A percentile compares a stretch with the other conserved stretches of the same genome.
These are phyloP conservation scores for Apolygus lucorum DNA, from an alignment of 1,140 invertebrate species.

Conservation along the genomic window DNA sequence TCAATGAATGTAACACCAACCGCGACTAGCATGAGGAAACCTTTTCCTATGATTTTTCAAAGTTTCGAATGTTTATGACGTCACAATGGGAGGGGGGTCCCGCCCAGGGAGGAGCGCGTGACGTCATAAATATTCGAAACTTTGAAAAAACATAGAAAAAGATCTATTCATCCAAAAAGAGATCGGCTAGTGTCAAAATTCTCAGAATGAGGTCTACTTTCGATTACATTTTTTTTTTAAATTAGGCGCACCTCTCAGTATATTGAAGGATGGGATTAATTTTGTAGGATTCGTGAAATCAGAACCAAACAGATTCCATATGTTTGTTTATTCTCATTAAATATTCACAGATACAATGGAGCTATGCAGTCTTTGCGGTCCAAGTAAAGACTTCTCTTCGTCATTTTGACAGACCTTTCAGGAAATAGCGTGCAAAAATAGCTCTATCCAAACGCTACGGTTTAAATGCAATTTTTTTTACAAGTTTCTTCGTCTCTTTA, in stretches of 20 bases:
- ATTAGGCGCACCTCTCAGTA: not conserved
- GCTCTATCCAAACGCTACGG: not conserved
- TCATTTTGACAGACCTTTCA: not conserved
- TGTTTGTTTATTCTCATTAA: not conserved
- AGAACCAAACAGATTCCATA: not conserved
- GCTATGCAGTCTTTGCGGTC: not conserved
- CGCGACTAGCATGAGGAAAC: too few relatives aligned
- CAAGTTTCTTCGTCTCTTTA: not conserved
- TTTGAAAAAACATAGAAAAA: too few relatives aligned
- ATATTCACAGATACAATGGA: slow-evolving; percentile 1
- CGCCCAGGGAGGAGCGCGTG: too few relatives aligned
- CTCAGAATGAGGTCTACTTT: too few relatives aligned
- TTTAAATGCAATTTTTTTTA: not conserved
- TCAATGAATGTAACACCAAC: too few relatives aligned
- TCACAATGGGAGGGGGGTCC: too few relatives aligned
- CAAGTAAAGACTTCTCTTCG: not conserved
- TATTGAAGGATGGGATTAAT: not conserved
- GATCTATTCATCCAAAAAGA: too few relatives aligned
- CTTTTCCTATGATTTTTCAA: too few relatives aligned
- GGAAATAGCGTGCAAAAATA: not conserved
- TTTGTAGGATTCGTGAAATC: not conserved
- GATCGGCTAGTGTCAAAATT: too few relatives aligned
- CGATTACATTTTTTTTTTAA: too few relatives aligned
- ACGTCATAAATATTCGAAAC: too few relatives aligned
- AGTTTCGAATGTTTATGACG: too few relatives aligned